Percentiles rank a stretch among this genome's conserved stretches.
phyloP scores from a whole-genome alignment of 2,797 vertebrate species.

The Periparus ater region DNA sequence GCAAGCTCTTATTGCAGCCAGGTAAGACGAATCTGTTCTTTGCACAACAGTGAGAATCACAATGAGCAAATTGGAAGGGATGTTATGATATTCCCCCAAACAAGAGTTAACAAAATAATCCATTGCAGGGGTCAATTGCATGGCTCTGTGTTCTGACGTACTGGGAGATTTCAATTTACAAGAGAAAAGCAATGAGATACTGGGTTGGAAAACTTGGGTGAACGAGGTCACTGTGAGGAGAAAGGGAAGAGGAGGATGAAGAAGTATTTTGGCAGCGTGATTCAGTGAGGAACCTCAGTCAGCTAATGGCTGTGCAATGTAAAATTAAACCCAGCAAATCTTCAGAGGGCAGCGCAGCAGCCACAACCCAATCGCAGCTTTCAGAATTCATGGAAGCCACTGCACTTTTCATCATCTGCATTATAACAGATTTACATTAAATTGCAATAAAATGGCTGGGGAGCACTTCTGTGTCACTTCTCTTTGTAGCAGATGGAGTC shows the following conservation, averaged over 20 bases:
- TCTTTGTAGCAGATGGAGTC: slow-evolving; percentile 54
- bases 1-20: background rate
- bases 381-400: slow-evolving; percentile 15
- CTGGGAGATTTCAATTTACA: background rate
- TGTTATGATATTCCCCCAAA: background rate
- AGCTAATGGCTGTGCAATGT: slow-evolving; percentile 12
- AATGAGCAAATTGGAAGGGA: background rate
- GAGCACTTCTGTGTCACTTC: slow-evolving; percentile 43
- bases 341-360: background rate
- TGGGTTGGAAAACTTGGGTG: background rate
- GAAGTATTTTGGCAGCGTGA: background rate
- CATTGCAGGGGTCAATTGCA: background rate
- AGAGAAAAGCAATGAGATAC: background rate
- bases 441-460: slow-evolving; percentile 57
- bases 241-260: background rate
- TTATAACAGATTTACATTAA: slow-evolving; percentile 59
- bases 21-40: background rate
- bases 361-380: background rate
- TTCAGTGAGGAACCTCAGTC: background rate
- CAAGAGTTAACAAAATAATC: background rate
- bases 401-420: slow-evolving; percentile 32
- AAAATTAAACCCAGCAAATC: slow-evolving; percentile 48
- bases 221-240: background rate
- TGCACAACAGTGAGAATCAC: background rate
- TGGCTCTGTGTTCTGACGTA: background rate